phyloP scores from a whole-genome alignment of 2,113 vertebrate species.

The Sapajus apella region DNA sequence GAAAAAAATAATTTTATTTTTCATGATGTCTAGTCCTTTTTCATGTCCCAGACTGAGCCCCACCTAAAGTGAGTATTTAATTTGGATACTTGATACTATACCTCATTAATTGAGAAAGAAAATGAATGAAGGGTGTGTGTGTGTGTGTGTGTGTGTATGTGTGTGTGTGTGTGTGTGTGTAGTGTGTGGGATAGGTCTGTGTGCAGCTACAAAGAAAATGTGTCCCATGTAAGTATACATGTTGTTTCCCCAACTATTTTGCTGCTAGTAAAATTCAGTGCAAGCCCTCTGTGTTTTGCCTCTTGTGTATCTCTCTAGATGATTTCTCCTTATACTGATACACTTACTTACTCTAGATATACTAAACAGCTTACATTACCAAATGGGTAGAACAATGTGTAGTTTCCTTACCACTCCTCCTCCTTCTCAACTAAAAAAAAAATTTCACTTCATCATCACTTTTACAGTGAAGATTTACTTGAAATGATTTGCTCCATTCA shows the following conservation, averaged over 20 bases:
- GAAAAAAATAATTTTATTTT: neutral
- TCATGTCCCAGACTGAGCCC: neutral
- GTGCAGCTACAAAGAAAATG: neutral
- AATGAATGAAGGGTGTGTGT: neutral
- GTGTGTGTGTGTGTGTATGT: too few relatives aligned
- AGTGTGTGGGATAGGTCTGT: neutral
- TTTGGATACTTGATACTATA: neutral
- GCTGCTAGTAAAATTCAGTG: neutral
- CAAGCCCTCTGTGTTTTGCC: neutral
- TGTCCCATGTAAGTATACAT: neutral
- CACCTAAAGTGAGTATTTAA: neutral
- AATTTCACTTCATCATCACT: neutral
- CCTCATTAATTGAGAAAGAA: neutral
- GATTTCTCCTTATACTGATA: neutral
- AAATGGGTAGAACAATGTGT: neutral
- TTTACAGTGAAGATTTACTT: neutral
- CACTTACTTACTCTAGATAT: neutral
- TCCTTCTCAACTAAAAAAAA: neutral
- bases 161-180: too few relatives aligned
- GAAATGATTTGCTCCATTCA: neutral
- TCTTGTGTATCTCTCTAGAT: neutral
- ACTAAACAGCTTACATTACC: neutral
- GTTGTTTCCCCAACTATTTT: neutral
- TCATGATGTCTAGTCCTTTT: neutral
- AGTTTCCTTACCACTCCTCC: neutral